Conservation (phyloP, 2,888 invertebrate genomes). For the Noctua fimbriata region DNA sequence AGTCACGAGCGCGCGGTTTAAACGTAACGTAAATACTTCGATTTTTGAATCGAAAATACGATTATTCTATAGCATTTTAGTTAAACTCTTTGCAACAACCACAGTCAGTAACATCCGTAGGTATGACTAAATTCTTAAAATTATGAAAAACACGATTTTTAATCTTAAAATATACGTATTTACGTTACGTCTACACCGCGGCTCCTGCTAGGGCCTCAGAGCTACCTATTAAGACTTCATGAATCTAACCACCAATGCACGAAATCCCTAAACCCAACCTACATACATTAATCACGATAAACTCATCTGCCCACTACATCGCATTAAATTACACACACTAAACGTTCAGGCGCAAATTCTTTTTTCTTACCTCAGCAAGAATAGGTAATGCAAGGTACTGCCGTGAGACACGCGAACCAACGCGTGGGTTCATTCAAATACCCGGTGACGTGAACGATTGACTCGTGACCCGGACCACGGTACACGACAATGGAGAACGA, state of each 20-base stretch:
- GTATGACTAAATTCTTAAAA: too few species aligned
- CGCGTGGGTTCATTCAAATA: constrained; percentile 87
- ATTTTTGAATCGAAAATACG: too few species aligned
- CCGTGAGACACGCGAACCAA: constrained; percentile 82
- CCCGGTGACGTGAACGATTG: constrained; percentile 84
- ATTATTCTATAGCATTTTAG: too few species aligned
- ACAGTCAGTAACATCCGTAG: too few species aligned
- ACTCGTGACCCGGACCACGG: constrained; percentile 72
- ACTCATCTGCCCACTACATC: constrained; percentile 38
- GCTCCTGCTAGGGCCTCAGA: too few species aligned
- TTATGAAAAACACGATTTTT: too few species aligned
- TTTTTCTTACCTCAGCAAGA: constrained; percentile 71
- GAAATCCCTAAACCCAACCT: neutral
- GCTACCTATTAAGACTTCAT: neutral
- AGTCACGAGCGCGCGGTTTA: too few species aligned
- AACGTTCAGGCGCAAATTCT: constrained; percentile 60
- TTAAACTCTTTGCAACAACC: too few species aligned
- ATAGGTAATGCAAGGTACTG: constrained; percentile 76
- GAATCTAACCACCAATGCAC: neutral
- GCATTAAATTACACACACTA: constrained; percentile 60
- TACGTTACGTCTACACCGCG: too few species aligned
- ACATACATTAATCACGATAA: constrained; percentile 20
- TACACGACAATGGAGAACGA: constrained; percentile 68
- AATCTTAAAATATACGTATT: too few species aligned
- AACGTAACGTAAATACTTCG: too few species aligned